These are phyloP conservation scores for Drosophila algonquin DNA, from an alignment of 2,888 invertebrate species.

Conservation along the genomic window DNA sequence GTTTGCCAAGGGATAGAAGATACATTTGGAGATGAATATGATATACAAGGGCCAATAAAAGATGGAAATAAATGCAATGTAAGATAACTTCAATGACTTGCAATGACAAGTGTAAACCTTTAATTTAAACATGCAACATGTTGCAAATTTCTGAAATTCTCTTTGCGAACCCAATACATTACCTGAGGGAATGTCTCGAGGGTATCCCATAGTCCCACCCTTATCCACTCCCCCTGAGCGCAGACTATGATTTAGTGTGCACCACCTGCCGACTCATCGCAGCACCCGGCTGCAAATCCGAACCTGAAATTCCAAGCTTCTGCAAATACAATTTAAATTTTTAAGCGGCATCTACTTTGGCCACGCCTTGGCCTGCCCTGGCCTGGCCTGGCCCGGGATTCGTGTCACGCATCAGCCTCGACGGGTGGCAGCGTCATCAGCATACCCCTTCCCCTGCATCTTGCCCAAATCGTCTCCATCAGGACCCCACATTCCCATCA, in stretches of 20 bases:
- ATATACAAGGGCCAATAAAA: slow-evolving; percentile 7
- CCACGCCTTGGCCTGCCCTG: slow-evolving; percentile 15
- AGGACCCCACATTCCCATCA: slow-evolving; percentile 11
- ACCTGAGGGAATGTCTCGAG: slow-evolving; percentile 20
- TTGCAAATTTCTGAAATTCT: background rate
- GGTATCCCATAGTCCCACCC: slow-evolving; percentile 20
- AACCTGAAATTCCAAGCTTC: slow-evolving; percentile 33
- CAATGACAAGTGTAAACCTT: too few relatives aligned
- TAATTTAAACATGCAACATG: too few relatives aligned
- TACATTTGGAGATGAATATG: background rate
- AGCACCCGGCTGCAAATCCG: slow-evolving; percentile 5
- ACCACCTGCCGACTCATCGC: slow-evolving; percentile 47
- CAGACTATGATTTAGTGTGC: slow-evolving; percentile 46
- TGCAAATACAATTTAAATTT: slow-evolving; percentile 80
- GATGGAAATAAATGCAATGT: background rate
- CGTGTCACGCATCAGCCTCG: slow-evolving; percentile 71
- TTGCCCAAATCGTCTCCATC: slow-evolving; percentile 22
- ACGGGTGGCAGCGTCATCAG: slow-evolving; percentile 72
- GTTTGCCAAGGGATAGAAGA: slow-evolving; percentile 4
- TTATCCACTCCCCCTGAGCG: background rate
- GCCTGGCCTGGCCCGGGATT: slow-evolving; percentile 52
- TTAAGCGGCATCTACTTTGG: slow-evolving; percentile 78
- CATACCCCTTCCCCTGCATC: slow-evolving; percentile 13
- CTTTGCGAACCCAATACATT: background rate
- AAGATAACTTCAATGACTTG: too few relatives aligned